A percentile compares a stretch with the other conserved stretches of the same genome.
Evolutionary conservation across 2,797 vertebrate species (phyloP).

Genomic region (Acomys russatus): DNA sequence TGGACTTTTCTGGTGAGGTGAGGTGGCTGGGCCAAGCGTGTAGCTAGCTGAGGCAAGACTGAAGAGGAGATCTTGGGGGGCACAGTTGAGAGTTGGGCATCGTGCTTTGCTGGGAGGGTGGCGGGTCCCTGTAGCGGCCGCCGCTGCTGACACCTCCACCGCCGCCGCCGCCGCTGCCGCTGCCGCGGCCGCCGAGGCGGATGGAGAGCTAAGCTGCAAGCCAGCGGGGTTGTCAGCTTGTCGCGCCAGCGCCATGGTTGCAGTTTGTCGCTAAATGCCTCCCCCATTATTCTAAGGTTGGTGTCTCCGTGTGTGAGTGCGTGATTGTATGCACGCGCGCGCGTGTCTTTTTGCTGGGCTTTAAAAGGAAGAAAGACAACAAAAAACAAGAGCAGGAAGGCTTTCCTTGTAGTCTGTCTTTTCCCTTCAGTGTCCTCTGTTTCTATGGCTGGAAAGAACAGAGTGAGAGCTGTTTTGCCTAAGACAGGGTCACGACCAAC

Average conservation of each 20-base stretch:
- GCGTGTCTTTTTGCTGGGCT: constrained; percentile 6
- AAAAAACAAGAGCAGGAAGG: constrained; percentile 48
- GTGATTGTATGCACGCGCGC: neutral
- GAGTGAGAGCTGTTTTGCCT: neutral
- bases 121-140: constrained; percentile 70
- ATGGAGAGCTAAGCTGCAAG: constrained; percentile 70
- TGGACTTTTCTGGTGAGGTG: constrained; percentile 92
- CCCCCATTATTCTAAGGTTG: constrained; percentile 78
- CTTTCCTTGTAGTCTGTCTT: neutral
- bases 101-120: constrained; percentile 74
- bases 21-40: constrained; percentile 89
- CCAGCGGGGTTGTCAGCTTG: constrained; percentile 63
- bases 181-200: constrained; percentile 60
- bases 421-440: constrained; percentile 17
- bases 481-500: constrained; percentile 70
- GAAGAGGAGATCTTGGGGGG: constrained; percentile 88
- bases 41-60: constrained; percentile 82
- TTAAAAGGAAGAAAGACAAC: constrained; percentile 67
- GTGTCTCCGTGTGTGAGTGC: constrained; percentile 40
- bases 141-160: constrained; percentile 74
- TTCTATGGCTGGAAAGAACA: constrained; percentile 46
- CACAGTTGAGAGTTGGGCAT: constrained; percentile 87
- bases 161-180: constrained; percentile 62
- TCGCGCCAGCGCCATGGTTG: constrained; percentile 43
- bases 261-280: constrained; percentile 76